Evolutionary conservation across 2,888 invertebrate genomes (phyloP).

Genomic region (Hypolimnas misippus): DNA sequence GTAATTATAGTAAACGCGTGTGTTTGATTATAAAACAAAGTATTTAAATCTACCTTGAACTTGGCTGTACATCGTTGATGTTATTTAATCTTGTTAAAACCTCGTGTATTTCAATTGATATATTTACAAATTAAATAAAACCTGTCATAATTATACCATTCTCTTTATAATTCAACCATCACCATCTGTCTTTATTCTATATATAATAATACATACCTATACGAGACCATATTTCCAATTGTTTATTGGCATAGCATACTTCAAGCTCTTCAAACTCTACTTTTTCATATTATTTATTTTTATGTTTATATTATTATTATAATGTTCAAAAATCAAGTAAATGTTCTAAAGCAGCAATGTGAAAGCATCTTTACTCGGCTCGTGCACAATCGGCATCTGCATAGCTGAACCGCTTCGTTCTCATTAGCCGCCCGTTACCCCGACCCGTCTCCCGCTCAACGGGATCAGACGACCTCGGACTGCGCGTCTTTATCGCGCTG

Average conservation of each 20-base stretch:
- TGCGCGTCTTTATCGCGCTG: constrained; percentile 35
- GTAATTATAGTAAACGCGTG: no score
- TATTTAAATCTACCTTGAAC: not conserved
- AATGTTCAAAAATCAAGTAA: no score
- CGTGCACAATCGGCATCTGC: constrained; percentile 65
- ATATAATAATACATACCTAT: no score
- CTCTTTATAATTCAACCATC: no score
- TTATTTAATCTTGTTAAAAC: not conserved
- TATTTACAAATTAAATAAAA: no score
- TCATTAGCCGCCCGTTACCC: constrained; percentile 79
- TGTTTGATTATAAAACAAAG: not conserved
- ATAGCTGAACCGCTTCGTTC: constrained; percentile 77
- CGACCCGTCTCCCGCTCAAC: constrained; percentile 49
- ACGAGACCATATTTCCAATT: no score
- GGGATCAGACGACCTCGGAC: constrained; percentile 55
- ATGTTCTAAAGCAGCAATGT: constrained; percentile 16
- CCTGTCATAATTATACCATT: no score
- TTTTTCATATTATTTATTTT: no score
- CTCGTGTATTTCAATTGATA: not conserved
- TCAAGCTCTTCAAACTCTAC: no score
- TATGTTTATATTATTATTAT: no score
- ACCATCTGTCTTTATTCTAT: no score
- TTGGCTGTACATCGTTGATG: not conserved
- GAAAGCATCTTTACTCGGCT: constrained; percentile 40
- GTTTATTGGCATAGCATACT: no score